Base-by-base conservation (phyloP, 92 coral and sea anemone species). In the Muricea muricata region DNA sequence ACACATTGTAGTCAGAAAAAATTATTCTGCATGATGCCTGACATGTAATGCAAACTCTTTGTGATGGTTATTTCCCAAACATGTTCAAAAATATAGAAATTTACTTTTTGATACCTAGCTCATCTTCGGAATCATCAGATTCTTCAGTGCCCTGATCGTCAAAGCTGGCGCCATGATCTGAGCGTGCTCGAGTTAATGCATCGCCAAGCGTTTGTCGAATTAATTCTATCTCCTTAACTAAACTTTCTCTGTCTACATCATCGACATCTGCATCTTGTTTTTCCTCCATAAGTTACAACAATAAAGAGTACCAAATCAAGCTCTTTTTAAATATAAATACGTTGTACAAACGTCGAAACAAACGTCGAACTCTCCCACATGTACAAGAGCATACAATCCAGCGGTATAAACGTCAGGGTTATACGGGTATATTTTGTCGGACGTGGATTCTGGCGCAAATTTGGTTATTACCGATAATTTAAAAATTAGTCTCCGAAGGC, bases 171-270 rank as follows among this genome's bases (percentile, higher is more conserved):
- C 46, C 50, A 15, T 28, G 26, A 75, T 75, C 42, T 28, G 63
- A 15, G 65, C 32, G 9, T 28, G 57, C 80, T 32, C 65, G 54
- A 70, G 33, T 42, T 35, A 35, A 45, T 47, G 61, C 41, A 25
- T 65, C 81, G 13, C 89, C 95, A 82, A 95, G 96, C 26, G 94
- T 93, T 37, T 88, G 91, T 20, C 92, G 94, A 85, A 95, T 95
- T 79, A 88, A 92, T 70, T 91, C 87, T 21, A 95, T 95, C 21
- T 95, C 98, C 67, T 93, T 93, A 1, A 85, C 93, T 41, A 93
- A 90, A 68, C 89, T 73, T 20, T 79, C 88, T 69, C 94, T 81
- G 63, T 93, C 97, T 40, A 87, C 78, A n/a, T 80, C 92, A 21
- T 69, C 92, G n/a, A 61, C n/a, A 1, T 79, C 84, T 13, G 65